Conservation (phyloP, 2,888 invertebrate species). For the Patella pellucida region DNA sequence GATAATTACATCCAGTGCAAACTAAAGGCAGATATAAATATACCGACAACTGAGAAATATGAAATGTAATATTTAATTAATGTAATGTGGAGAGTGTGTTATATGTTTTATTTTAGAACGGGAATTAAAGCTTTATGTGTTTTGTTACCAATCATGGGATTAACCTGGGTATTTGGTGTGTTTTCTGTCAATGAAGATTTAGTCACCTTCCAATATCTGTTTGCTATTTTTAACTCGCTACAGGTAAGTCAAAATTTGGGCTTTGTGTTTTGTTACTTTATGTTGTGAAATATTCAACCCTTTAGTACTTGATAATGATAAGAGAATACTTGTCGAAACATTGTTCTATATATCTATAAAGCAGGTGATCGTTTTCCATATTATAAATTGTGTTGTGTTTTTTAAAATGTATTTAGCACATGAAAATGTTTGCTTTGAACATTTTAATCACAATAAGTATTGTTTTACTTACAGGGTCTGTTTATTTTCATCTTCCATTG, state of each 20-base stretch:
- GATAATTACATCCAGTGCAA: too few relatives aligned
- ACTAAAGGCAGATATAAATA: not conserved
- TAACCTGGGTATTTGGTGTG: conserved; percentile 56
- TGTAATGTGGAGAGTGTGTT: not conserved
- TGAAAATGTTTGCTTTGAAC: not conserved
- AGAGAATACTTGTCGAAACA: too few relatives aligned
- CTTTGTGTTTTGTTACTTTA: not conserved
- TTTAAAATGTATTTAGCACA: not conserved
- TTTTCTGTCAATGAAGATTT: conserved; percentile 46
- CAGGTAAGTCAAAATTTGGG: conserved; percentile 41
- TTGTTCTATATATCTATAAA: too few relatives aligned
- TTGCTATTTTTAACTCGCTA: conserved; percentile 50
- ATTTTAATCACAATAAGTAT: not conserved
- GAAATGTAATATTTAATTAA: not conserved
- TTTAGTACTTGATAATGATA: not conserved
- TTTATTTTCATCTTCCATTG: conserved; percentile 53
- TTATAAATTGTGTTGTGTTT: too few relatives aligned
- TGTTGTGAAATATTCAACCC: not conserved
- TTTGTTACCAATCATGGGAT: conserved; percentile 49
- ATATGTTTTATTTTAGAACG: conserved; percentile 33
- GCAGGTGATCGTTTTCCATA: too few relatives aligned
- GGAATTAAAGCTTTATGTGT: conserved; percentile 46
- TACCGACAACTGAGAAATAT: not conserved
- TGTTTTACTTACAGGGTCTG: conserved; percentile 45
- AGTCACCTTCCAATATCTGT: conserved; percentile 49